Base-by-base conservation (phyloP, 2,888 invertebrate genomes). In the Mesorhabditis sp. region DNA sequence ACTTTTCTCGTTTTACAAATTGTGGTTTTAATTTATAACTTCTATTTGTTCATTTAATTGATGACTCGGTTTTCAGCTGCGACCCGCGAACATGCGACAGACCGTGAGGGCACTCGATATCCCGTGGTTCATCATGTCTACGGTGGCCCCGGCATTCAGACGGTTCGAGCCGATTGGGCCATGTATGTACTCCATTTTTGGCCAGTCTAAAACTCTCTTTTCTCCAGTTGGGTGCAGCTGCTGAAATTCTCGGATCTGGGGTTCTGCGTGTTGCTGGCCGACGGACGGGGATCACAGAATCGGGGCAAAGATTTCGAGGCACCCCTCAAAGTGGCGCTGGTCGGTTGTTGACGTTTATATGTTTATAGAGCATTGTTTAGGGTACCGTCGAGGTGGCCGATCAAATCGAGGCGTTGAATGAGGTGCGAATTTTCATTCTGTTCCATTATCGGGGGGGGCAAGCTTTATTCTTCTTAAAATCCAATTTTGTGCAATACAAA, bases 121-220 rank as follows among this genome's bases (percentile, higher is more conserved):
- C 96, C 98, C 0, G 94, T 95, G 15, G 92, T 98, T 72, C 90
- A 97, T 67, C 94, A 95, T 87, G 93, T 99, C 68, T 99, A 98
- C 86, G 98, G 95, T 4, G 98, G 98, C 0, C 98, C 98, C 0
- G 95, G 96, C 87, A 95, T 97, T 66, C 97, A 99, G 88, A 90
- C 95, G 61, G 97, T 98, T 72, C 93, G 93, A 69, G 97, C 98
- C 88, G 76, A 77, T 63, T 84, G 76, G 77, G 50, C 71, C 10
- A 69, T 77, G 80, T 84, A 66, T 68, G 77, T 74, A 28, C 28
- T n/a, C n/a, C n/a, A n/a, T n/a, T n/a, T n/a, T n/a, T n/a, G 70
- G 28, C 44, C 13, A 28, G 43, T 45, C 41, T n/a, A n/a, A n/a
- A n/a, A n/a, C n/a, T n/a, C n/a, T n/a, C n/a, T n/a, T n/a, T n/a